phyloP scores from a whole-genome alignment of 2,113 vertebrate genomes.

The Myrmecophaga tridactyla region DNA sequence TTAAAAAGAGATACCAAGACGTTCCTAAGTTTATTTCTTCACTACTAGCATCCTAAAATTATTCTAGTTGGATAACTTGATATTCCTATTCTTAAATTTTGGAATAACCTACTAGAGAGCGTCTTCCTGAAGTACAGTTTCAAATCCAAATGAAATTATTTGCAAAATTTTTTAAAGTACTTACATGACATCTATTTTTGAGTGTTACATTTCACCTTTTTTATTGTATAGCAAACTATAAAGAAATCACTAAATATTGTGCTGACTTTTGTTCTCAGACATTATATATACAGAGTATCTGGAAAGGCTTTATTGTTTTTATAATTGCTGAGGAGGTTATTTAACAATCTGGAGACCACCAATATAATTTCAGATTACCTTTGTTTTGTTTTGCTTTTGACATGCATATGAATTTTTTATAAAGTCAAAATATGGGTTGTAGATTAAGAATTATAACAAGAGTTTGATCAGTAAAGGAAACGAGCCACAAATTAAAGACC shows the following conservation, averaged over 20 bases:
- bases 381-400: background rate
- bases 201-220: background rate
- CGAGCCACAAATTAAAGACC: background rate
- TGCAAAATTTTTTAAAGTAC: background rate
- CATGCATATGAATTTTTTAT: background rate
- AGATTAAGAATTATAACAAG: background rate
- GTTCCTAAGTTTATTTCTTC: background rate
- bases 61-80: background rate
- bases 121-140: background rate
- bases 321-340: background rate
- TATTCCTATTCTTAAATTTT: background rate
- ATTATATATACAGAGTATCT: background rate
- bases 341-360: background rate
- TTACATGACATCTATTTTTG: background rate
- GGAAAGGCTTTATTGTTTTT: background rate
- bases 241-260: background rate
- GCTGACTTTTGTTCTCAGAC: background rate
- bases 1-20: background rate
- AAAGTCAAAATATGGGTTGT: background rate
- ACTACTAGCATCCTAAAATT: background rate
- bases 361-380: background rate
- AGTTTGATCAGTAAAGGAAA: background rate
- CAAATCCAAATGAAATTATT: slow-evolving; percentile 20
- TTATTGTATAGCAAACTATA: background rate
- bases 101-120: background rate